phyloP scores from a whole-genome alignment of 2,797 vertebrate species.

The Sardinella longiceps region DNA sequence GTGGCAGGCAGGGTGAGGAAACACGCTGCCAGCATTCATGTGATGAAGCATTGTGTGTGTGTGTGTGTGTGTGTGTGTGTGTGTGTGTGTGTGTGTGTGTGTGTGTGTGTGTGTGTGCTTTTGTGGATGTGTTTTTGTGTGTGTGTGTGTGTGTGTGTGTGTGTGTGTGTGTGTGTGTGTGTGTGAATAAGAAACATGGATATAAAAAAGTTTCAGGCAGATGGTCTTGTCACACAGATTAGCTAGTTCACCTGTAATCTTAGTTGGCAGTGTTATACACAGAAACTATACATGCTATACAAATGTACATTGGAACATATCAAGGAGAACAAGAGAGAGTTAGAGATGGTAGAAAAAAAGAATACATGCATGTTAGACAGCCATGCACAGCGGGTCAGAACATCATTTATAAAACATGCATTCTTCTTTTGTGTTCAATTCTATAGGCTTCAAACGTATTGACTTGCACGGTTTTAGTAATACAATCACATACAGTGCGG shows the following conservation, averaged over 20 bases:
- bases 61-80: background rate
- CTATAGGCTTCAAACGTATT: too few species aligned
- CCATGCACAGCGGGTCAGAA: too few species aligned
- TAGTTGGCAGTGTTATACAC: background rate
- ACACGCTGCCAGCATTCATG: background rate
- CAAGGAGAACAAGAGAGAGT: too few species aligned
- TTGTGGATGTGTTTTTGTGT: background rate
- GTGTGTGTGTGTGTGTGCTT: background rate
- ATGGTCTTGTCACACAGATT: background rate
- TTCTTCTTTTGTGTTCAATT: background rate
- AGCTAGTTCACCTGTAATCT: background rate
- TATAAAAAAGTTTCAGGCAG: too few species aligned
- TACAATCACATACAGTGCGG: too few species aligned
- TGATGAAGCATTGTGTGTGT: background rate
- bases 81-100: background rate
- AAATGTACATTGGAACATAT: too few species aligned
- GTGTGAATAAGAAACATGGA: background rate
- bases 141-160: background rate
- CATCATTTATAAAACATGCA: background rate
- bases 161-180: background rate
- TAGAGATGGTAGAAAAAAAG: background rate
- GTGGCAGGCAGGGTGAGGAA: constrained; percentile 25
- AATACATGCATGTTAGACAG: background rate
- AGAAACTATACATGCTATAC: too few species aligned
- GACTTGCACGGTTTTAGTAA: too few species aligned